Conservation (phyloP, 2,888 invertebrate genomes). For the Drosophila greeni region DNA sequence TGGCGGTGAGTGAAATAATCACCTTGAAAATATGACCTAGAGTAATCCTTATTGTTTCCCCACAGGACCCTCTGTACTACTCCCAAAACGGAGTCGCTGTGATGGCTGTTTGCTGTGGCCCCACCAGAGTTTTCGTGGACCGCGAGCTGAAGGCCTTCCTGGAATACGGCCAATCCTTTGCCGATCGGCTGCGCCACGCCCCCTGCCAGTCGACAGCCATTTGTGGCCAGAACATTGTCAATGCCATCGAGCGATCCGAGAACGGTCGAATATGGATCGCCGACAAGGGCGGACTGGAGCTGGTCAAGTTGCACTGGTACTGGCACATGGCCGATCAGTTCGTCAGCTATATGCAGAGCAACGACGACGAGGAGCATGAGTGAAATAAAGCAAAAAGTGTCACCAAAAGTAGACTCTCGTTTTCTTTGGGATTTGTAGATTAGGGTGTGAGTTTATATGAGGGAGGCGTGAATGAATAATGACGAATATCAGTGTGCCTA, state of each 20-base stretch:
- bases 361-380: constrained; percentile 30
- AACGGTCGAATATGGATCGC: constrained; percentile 75
- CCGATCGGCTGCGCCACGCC: constrained; percentile 57
- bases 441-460: background rate
- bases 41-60: background rate
- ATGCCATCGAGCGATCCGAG: constrained; percentile 69
- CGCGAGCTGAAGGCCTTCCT: constrained; percentile 59
- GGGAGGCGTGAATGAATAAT: constrained; percentile 26
- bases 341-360: constrained; percentile 58
- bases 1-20: constrained; percentile 62
- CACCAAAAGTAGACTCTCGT: constrained; percentile 12
- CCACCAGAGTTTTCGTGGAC: constrained; percentile 65
- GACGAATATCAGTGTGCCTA: constrained; percentile 25
- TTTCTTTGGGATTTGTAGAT: constrained; percentile 9
- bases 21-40: background rate
- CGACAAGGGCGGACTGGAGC: constrained; percentile 70
- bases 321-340: constrained; percentile 71
- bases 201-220: constrained; percentile 61
- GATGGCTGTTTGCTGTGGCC: constrained; percentile 74
- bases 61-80: constrained; percentile 69
- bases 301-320: constrained; percentile 67
- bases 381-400: constrained; percentile 7
- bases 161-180: constrained; percentile 61
- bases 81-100: constrained; percentile 71
- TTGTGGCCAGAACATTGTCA: constrained; percentile 72